Evolutionary conservation across 1,140 invertebrate species (phyloP), one percentile per base, ranked within the genome.

Genomic region (Drosophila lowei): DNA sequence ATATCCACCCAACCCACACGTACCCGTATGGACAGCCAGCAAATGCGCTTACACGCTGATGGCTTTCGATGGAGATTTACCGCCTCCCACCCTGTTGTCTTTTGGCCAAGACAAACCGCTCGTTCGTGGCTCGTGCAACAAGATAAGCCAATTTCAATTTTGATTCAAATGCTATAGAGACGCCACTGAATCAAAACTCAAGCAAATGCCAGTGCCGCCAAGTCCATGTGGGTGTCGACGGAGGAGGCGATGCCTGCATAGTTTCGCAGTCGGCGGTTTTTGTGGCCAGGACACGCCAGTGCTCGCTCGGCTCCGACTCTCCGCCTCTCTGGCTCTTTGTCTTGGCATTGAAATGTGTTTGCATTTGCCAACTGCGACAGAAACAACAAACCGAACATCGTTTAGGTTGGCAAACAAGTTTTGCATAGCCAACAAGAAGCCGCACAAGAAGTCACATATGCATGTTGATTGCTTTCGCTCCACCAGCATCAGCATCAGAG

Each of bases 101-200:
- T 23, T 15, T 50, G 50, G 41, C 59, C 30, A 30, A 50, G 34
- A 67, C 34, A 79, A 84, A 68, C 79, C 60, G 43, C 80, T 68
- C 57, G 53, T 77, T 85, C 57, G 60, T 77, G 68, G 77, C 70
- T 54, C 64, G 3, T 57, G 64, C 83, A 83, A 79, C 83, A 72
- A 88, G 83, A 86, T 83, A 86, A 86, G 83, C 83, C 83, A 86
- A 86, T 86, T 88, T 88, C 66, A 70, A 86, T 79, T 88, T 77
- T 83, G 78, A 83, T 76, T 86, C 83, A 83, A 83, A 86, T 83
- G 74, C 81, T 57, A 66, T 41, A 63, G 67, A 79, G 67, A 79
- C 67, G 67, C 77, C 72, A 68, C 62, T 77, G 65, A 88, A 78
- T 86, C 81, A 86, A 84, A 80, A 65, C 71, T 72, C 55, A 68